phyloP scores from a whole-genome alignment of 1,140 invertebrate species.

The Pogonus chalceus region DNA sequence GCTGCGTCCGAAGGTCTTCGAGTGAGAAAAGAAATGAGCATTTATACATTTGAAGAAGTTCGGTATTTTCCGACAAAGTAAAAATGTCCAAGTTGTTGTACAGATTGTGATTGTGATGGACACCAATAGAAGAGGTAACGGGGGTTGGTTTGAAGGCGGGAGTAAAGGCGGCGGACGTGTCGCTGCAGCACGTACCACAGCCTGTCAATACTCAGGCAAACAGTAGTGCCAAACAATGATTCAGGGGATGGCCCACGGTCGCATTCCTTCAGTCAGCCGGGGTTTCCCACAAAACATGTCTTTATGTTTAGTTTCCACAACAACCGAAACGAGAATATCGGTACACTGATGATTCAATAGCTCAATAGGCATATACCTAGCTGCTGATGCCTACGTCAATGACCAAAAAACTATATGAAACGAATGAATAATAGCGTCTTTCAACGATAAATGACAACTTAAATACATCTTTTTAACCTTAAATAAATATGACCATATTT shows the following conservation, averaged over 20 bases:
- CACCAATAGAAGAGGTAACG: too few species aligned
- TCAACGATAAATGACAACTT: too few species aligned
- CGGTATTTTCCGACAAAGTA: constrained; percentile 1
- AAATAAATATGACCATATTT: too few species aligned
- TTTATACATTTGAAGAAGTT: background rate
- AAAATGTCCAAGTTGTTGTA: too few species aligned
- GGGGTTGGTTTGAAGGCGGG: background rate
- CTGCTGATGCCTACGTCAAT: too few species aligned
- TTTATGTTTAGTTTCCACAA: background rate
- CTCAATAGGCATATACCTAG: too few species aligned
- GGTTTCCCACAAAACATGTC: background rate
- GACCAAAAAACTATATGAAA: too few species aligned
- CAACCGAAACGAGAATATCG: too few species aligned
- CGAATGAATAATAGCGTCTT: too few species aligned
- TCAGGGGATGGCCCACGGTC: background rate
- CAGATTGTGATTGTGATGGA: too few species aligned
- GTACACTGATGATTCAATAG: too few species aligned
- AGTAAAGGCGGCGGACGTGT: background rate
- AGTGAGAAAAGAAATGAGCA: background rate
- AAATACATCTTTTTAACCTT: too few species aligned
- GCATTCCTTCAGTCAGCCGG: background rate
- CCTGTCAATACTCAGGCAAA: background rate
- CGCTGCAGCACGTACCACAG: background rate
- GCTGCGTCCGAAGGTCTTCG: background rate
- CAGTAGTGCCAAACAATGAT: background rate